Evolutionary conservation across 2,113 vertebrate genomes (phyloP).

Genomic region (Tichodroma muraria): DNA sequence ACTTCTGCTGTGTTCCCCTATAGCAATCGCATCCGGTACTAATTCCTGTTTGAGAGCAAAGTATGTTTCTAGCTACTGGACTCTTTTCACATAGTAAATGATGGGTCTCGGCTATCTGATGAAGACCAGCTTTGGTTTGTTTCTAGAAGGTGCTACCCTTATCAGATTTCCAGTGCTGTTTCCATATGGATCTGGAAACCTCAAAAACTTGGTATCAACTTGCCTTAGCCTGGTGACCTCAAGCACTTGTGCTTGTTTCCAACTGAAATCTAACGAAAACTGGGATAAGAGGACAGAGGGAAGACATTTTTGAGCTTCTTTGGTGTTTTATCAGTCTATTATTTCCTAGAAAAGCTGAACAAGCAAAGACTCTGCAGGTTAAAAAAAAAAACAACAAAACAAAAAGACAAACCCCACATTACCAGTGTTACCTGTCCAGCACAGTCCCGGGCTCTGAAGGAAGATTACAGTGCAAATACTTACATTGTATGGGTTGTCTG

Average conservation of each 20-base stretch:
- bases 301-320: not conserved
- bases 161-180: not conserved
- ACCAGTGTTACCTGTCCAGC: not conserved
- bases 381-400: too few relatives aligned
- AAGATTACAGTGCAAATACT: constrained; percentile 29
- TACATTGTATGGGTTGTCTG: constrained; percentile 92
- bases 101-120: not conserved
- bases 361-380: not conserved
- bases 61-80: not conserved
- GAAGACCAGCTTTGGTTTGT: not conserved
- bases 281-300: not conserved
- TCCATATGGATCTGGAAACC: not conserved
- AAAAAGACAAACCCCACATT: too few relatives aligned
- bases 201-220: not conserved
- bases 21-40: not conserved
- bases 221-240: not conserved
- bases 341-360: not conserved
- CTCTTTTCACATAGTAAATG: not conserved
- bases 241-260: not conserved
- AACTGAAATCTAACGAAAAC: not conserved
- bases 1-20: not conserved
- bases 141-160: not conserved
- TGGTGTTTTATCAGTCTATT: not conserved
- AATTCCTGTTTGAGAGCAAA: not conserved
- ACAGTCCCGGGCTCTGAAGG: not conserved